Evolutionary conservation across 2,888 invertebrate genomes (phyloP).

Genomic region (Clanis bilineata): DNA sequence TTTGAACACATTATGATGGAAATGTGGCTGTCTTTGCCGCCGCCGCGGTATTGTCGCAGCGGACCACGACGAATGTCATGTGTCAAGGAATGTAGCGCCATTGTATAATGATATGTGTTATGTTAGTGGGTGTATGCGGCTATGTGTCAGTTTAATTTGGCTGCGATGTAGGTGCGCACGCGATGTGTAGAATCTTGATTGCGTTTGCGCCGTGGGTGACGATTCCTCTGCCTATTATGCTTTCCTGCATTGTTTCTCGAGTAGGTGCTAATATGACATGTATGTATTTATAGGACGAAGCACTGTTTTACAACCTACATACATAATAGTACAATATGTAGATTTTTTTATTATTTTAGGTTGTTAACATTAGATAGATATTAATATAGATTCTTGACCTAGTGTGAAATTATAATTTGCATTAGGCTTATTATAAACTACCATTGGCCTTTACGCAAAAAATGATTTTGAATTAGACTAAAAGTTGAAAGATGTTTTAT

Average conservation of each 20-base stretch:
- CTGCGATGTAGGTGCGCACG: slow-evolving; percentile 40
- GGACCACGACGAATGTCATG: slow-evolving; percentile 67
- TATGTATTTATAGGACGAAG: not conserved
- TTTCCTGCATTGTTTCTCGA: slow-evolving; percentile 32
- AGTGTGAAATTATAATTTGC: too few species aligned
- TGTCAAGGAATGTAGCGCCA: slow-evolving; percentile 41
- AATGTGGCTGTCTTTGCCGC: slow-evolving; percentile 63
- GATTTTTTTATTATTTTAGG: too few species aligned
- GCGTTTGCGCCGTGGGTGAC: slow-evolving; percentile 55
- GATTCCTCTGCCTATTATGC: slow-evolving; percentile 44
- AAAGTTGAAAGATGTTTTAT: too few species aligned
- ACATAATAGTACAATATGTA: not conserved
- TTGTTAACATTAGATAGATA: too few species aligned
- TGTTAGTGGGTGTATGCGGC: not conserved
- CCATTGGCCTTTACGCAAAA: too few species aligned
- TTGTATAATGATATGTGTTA: slow-evolving; percentile 25
- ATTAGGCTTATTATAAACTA: too few species aligned
- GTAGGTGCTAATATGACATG: slow-evolving; percentile 39
- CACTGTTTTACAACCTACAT: not conserved
- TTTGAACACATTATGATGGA: slow-evolving; percentile 77
- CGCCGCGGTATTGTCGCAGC: slow-evolving; percentile 58
- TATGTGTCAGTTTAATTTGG: slow-evolving; percentile 43
- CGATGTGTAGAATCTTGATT: slow-evolving; percentile 63
- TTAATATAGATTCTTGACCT: too few species aligned
- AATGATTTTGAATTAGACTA: too few species aligned